Evolutionary conservation across 2,888 invertebrate species (phyloP).

Genomic region (Pyrrhosoma nymphula): DNA sequence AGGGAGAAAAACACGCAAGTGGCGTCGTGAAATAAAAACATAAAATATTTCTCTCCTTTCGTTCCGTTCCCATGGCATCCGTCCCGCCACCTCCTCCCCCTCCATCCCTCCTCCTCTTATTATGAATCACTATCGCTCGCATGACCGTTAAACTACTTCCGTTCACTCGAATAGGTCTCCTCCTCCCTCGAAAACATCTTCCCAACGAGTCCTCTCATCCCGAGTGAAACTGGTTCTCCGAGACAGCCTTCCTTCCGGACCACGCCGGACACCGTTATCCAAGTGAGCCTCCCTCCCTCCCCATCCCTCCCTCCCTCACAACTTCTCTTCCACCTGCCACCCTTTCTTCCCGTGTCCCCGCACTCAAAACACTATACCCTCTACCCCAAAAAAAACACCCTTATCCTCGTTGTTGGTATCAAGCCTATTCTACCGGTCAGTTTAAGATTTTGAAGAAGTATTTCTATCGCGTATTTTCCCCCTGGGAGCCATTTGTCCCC

Average conservation of each 20-base stretch:
- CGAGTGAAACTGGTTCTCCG: constrained; percentile 35
- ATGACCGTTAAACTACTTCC: constrained; percentile 61
- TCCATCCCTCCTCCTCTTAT: background rate
- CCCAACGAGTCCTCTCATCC: background rate
- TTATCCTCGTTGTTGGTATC: no score
- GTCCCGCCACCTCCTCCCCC: background rate
- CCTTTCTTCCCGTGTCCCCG: no score
- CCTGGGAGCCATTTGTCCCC: no score
- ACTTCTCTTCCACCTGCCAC: no score
- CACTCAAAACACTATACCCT: no score
- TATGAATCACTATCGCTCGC: constrained; percentile 55
- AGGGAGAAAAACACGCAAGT: no score
- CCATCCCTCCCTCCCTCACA: background rate
- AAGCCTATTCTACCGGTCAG: no score
- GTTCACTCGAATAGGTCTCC: background rate
- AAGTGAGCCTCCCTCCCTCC: background rate
- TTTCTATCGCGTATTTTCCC: no score
- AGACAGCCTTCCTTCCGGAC: constrained; percentile 57
- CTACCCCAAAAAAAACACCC: no score
- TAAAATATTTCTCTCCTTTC: background rate
- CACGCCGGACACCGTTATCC: constrained; percentile 31
- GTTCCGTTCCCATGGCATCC: background rate
- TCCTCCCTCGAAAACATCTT: background rate
- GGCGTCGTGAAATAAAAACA: no score
- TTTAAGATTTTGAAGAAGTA: no score